These are phyloP conservation scores for Diachasmimorpha longicaudata DNA, from an alignment of 1,140 invertebrate genomes.

Conservation along the genomic window DNA sequence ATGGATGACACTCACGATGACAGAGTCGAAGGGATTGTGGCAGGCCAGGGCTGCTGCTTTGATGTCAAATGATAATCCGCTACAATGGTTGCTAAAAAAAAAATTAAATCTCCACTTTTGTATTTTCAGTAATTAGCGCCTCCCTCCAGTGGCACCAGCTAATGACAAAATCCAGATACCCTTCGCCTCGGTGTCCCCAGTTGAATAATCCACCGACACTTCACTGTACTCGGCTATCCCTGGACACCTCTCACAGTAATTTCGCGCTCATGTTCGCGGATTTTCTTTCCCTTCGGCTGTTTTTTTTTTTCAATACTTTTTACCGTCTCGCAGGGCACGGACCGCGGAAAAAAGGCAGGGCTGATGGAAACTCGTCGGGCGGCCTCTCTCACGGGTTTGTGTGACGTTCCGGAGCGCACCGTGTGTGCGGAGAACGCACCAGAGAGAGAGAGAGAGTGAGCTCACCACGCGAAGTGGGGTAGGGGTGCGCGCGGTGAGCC, in stretches of 20 bases:
- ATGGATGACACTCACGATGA: constrained; percentile 56
- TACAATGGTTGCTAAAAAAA: constrained; percentile 19
- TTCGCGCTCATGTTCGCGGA: too few species aligned
- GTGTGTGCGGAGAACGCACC: neutral
- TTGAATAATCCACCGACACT: too few species aligned
- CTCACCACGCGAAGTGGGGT: too few species aligned
- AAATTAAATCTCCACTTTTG: neutral
- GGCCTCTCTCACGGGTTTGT: neutral
- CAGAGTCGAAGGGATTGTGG: constrained; percentile 62
- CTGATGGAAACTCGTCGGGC: constrained; percentile 20
- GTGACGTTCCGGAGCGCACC: neutral
- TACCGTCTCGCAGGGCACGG: neutral
- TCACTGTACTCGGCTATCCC: too few species aligned
- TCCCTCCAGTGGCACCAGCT: too few species aligned
- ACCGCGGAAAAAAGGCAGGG: constrained; percentile 43
- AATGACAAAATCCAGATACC: too few species aligned
- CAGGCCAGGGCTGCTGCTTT: constrained; percentile 59
- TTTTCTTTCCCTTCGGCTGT: too few species aligned
- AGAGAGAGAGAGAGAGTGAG: too few species aligned
- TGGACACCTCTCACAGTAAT: too few species aligned
- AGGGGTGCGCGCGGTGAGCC: constrained; percentile 12
- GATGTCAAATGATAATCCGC: constrained; percentile 33
- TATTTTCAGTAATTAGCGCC: neutral
- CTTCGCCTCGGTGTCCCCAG: too few species aligned
- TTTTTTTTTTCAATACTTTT: too few species aligned